Base-by-base conservation (phyloP, 2,797 vertebrate species). In the Chrysolophus pictus region DNA sequence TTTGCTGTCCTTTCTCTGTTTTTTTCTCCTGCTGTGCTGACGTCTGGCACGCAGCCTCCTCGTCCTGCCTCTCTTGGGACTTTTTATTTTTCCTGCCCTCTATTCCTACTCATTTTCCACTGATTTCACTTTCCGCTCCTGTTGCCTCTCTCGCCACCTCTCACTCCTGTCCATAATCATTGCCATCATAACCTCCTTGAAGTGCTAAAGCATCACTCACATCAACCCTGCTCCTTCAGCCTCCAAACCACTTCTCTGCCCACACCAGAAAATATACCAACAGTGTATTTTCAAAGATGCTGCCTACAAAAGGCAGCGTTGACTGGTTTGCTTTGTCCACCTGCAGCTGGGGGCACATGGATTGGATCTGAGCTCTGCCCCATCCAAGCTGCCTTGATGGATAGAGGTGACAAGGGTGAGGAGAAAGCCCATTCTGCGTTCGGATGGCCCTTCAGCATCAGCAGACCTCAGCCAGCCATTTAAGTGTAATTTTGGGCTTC, bases 261-360 rank as follows among this genome's bases (percentile, higher is more conserved):
- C 19, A 1, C 2, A 1, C 53, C 71, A 6, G n/a, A 39, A 33
- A 26, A 56, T 44, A 35, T 71, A 16, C 4, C 3, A 4, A 6
- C 0, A 5, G 14, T 6, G 64, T 2, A 0, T 72, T 68, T 37
- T 23, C 6, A 5, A 22, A 53, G 64, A 9, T 14, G 8, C 8
- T 33, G 7, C 0, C 2, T 16, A 5, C 49, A 4, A 22, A 46
- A 42, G 46, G n/a, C 35, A 3, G 3, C 0, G 1, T 2, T 47
- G 46, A 67, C 42, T 21, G 42, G 6, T 49, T 73, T 16, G 64
- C 64, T 29, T 23, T 26, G 78, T 16, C 7, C 26, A 6, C 29
- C 49, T 8, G 10, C 42, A 11, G 8, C 56, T 16, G 5, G 11
- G 1, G n/a, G 49, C 2, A 1, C 4, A 3, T 2, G 39, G 62